phyloP scores from a whole-genome alignment of 2,888 invertebrate genomes.

The Melipona beecheii region DNA sequence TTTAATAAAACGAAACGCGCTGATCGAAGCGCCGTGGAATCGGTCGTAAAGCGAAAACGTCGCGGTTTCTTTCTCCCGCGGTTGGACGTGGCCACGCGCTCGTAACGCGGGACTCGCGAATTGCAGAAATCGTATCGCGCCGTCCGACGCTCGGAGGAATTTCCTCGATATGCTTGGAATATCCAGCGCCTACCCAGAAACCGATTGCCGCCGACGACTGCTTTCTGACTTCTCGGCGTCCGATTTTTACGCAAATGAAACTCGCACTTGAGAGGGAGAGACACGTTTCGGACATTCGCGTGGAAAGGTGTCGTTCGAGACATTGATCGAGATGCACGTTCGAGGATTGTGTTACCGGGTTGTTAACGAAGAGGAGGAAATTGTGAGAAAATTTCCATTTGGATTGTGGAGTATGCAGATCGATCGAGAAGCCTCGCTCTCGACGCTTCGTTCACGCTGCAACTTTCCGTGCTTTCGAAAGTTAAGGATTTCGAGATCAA shows the following conservation, averaged over 20 bases:
- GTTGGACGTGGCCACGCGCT: constrained; percentile 11
- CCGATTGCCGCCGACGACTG: constrained; percentile 34
- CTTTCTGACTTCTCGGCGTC: constrained; percentile 20
- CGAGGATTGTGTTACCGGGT: neutral
- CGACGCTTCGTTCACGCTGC: neutral
- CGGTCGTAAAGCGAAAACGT: constrained; percentile 20
- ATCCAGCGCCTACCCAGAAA: neutral
- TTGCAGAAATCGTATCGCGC: constrained; percentile 48
- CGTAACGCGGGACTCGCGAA: constrained; percentile 41
- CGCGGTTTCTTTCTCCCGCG: constrained; percentile 1
- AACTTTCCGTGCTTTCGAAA: no score
- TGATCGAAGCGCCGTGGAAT: neutral
- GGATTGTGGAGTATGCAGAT: neutral
- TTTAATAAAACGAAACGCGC: constrained; percentile 54
- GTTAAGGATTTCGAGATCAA: no score
- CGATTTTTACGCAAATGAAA: constrained; percentile 11
- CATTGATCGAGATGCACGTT: neutral
- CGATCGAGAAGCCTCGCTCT: neutral
- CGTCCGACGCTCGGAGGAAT: constrained; percentile 14
- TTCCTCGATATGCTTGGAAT: neutral
- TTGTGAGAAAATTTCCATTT: neutral
- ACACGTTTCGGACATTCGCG: neutral
- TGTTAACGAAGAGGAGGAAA: neutral
- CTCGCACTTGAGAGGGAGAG: neutral
- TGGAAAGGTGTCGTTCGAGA: no score